Percentiles rank a stretch among this genome's conserved stretches.
Evolutionary conservation across 2,797 vertebrate species (phyloP).

Genomic region (Falco peregrinus): DNA sequence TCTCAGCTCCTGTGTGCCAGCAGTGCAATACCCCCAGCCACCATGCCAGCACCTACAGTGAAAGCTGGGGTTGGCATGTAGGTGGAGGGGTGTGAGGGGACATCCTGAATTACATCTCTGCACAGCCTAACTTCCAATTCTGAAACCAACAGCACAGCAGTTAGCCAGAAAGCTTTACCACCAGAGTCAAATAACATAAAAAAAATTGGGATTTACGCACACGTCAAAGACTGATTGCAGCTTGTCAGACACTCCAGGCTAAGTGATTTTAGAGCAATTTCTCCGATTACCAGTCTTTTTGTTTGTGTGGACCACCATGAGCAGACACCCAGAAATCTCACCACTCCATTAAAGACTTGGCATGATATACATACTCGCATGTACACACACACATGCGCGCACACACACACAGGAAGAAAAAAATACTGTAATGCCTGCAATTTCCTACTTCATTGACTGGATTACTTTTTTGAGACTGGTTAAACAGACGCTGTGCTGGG

Average conservation of each 20-base stretch:
- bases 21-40: not conserved
- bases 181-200: slow-evolving; percentile 65
- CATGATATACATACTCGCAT: not conserved
- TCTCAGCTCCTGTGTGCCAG: not conserved
- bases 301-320: slow-evolving; percentile 57
- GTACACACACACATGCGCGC: not conserved
- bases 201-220: slow-evolving; percentile 68
- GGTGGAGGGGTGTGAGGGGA: not conserved
- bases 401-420: not conserved
- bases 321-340: slow-evolving; percentile 58
- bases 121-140: slow-evolving; percentile 1
- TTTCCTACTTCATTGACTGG: slow-evolving; percentile 32
- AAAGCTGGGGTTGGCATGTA: not conserved
- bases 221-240: slow-evolving; percentile 69
- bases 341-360: slow-evolving; percentile 9
- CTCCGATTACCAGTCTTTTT: slow-evolving; percentile 73
- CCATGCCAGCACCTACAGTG: not conserved
- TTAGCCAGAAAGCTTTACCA: slow-evolving; percentile 64
- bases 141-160: slow-evolving; percentile 26
- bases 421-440: slow-evolving; percentile 11
- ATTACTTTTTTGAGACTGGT: slow-evolving; percentile 28
- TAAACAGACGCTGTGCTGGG: slow-evolving; percentile 33
- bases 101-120: not conserved
- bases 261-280: slow-evolving; percentile 79
- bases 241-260: slow-evolving; percentile 62